Conservation (phyloP, 2,888 invertebrate species). For the Callimorpha dominula region DNA sequence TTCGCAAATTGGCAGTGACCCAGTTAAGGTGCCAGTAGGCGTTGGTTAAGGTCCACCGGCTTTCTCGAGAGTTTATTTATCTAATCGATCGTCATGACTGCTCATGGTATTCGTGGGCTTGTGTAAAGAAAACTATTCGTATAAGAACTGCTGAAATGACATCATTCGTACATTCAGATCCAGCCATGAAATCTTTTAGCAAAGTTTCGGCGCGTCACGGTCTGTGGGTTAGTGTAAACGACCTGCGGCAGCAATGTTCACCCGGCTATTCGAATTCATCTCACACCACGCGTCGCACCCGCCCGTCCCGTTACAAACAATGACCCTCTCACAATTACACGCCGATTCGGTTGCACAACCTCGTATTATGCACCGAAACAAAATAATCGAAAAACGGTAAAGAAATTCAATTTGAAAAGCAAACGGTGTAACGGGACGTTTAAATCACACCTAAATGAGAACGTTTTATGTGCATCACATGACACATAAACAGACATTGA, state of each 20-base stretch:
- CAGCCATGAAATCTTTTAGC: conserved; percentile 5
- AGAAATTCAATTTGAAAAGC: conserved; percentile 42
- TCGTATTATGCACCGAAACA: conserved; percentile 59
- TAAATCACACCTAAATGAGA: conserved; percentile 39
- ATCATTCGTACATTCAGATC: conserved; percentile 1
- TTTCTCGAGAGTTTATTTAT: conserved; percentile 43
- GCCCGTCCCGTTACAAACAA: conserved; percentile 77
- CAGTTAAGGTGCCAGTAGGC: conserved; percentile 63
- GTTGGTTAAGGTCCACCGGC: conserved; percentile 52
- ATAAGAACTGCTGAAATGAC: neutral
- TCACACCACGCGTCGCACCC: conserved; percentile 70
- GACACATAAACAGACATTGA: neutral
- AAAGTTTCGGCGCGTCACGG: conserved; percentile 15
- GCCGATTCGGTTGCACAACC: conserved; percentile 69
- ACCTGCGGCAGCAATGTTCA: conserved; percentile 57
- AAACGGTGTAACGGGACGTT: conserved; percentile 55
- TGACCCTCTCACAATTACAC: conserved; percentile 72
- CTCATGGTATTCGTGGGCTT: conserved; percentile 1
- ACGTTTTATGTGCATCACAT: conserved; percentile 2
- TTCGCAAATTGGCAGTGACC: conserved; percentile 77
- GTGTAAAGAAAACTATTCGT: neutral
- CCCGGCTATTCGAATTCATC: conserved; percentile 78
- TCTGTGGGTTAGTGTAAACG: conserved; percentile 61
- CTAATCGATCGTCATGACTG: conserved; percentile 35
- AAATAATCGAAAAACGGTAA: conserved; percentile 64